Evolutionary conservation across 2,797 vertebrate genomes (phyloP), one percentile per base, ranked within the genome.

Genomic region (Hylomyscus alleni): DNA sequence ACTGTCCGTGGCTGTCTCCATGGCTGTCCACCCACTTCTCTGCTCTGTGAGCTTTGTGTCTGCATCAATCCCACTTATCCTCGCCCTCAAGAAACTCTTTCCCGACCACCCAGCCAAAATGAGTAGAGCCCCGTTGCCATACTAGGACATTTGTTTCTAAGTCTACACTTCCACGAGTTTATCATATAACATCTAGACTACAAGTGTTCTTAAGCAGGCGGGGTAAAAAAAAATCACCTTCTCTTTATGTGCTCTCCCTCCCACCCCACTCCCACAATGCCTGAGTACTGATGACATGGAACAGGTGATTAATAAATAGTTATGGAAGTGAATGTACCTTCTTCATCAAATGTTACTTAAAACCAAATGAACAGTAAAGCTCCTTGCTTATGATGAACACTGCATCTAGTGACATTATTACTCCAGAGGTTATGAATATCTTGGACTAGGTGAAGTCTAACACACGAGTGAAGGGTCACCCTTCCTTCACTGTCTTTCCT

Each of bases 361-460:
- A 86, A 75, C 22, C 65, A 96, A 94, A 93, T 90, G 76, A 89
- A 5, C 67, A 95, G 80, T n/a, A 92, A 92, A 93, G 73, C 29
- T 75, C 52, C 37, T 94, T 56, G 75, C 22, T 29, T 93, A 86
- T 4, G n/a, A 50, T 89, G n/a, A 94, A 58, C 47, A 82, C 47
- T 75, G 78, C 29, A 62, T 58, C 83, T 56, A 90, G 93, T 37
- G 60, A 76, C 1, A 34, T 86, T 62, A 90, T 76, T 37, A 85
- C 67, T 94, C 20, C 76, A 94, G 87, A 75, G 19, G 54, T 78
- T 91, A 96, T 47, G 40, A 54, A 67, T 65, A 75, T 89, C 86
- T 37, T 83, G 37, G 58, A 85, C 20, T 75, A 89, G 22, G 50
- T 88, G 58, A 83, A n/a, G 56, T 44, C 76, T 96, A 94, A 87